Conservation (phyloP, 2,888 invertebrate genomes). For the Pantelozetes paolii region DNA sequence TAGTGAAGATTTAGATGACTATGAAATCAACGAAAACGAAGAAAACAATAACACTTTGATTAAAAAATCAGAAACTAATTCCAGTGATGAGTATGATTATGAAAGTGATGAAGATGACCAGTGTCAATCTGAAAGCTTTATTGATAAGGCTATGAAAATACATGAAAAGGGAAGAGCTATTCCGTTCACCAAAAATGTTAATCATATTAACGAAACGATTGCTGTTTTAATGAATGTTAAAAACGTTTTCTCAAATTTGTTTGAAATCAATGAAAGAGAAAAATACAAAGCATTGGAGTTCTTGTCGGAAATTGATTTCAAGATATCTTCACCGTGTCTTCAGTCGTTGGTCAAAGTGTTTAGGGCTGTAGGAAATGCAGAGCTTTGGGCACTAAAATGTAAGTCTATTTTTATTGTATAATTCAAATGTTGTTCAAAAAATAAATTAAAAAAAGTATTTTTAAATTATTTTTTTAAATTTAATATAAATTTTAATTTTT, state of each 20-base stretch:
- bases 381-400: conserved; percentile 3
- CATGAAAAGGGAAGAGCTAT: neutral
- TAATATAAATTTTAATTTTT: too few species aligned
- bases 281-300: conserved; percentile 10
- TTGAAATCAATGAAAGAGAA: conserved; percentile 11
- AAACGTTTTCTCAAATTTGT: conserved; percentile 1
- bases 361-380: neutral
- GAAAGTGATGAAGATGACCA: neutral
- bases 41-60: neutral
- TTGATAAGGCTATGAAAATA: conserved; percentile 1
- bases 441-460: neutral
- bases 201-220: conserved; percentile 21
- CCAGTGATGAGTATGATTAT: conserved; percentile 16
- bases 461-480: neutral
- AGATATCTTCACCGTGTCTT: neutral
- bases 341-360: neutral
- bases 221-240: neutral
- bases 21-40: neutral
- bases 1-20: neutral
- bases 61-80: conserved; percentile 5
- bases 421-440: neutral
- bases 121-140: neutral
- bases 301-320: conserved; percentile 18
- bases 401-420: too few species aligned
- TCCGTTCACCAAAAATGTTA: neutral